Evolutionary conservation across 1,140 invertebrate species (phyloP), one percentile per base, ranked within the genome.

Genomic region (Cheumatopsyche charites): DNA sequence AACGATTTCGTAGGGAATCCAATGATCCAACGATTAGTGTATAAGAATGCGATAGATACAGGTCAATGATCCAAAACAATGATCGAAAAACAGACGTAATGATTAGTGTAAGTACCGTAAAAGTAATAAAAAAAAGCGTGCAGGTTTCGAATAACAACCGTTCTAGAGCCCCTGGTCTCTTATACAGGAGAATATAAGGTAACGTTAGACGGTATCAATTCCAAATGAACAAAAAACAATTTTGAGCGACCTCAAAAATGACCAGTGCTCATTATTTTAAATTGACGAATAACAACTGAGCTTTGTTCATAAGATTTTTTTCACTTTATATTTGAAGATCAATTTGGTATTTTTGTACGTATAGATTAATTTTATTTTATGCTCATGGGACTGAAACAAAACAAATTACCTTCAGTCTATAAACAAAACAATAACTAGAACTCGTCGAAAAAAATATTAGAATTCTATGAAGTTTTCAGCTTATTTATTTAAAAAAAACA

Each of bases 51-150:
- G 55, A 19, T 52, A 58, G 21, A 36, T 36, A 36, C 29, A 36
- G 55, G 55, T 58, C 55, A 58, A 58, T 19, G 55, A 58, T 58
- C 55, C 55, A 58, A 58, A 58, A 58, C 55, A 58, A 58, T 58
- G 29, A 58, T 58, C 55, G 25, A 58, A 58, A 58, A 58, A 58
- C 55, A 58, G 55, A 58, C 55, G 23, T 58, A 26, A 58, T 26
- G 55, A 58, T 58, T 58, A 58, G 55, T 58, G 55, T 58, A 58
- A 58, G 55, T 58, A 58, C 55, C 55, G 55, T 58, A 58, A 58
- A 58, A 58, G 55, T 58, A 58, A 58, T 23, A 25, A 58, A 58
- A 58, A 26, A 52, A 5, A 58, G 25, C 55, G 19, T 58, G 55
- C 55, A 58, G 21, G 55, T 58, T 58, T 58, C 55, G 21, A 25